phyloP scores from a whole-genome alignment of 2,888 invertebrate genomes.

The Euclidia mi region DNA sequence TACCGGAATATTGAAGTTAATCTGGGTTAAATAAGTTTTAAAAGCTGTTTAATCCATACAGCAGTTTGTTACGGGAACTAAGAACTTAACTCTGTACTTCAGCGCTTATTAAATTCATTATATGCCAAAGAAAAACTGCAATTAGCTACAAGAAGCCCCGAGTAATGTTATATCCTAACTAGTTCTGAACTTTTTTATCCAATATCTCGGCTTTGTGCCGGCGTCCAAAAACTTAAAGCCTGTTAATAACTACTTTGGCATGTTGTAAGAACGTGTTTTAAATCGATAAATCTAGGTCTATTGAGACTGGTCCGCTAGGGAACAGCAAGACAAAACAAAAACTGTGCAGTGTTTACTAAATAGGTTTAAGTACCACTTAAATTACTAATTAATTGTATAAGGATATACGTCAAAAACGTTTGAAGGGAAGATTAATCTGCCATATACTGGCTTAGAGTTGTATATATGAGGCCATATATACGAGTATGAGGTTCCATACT shows the following conservation, averaged over 20 bases:
- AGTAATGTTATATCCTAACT: constrained; percentile 57
- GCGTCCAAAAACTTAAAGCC: constrained; percentile 25
- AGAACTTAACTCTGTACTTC: constrained; percentile 55
- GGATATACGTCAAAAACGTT: no score
- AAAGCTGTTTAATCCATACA: constrained; percentile 60
- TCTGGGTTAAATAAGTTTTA: constrained; percentile 60
- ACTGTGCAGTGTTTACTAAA: no score
- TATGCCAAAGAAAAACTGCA: constrained; percentile 62
- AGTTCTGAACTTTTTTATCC: constrained; percentile 45
- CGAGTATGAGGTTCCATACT: no score
- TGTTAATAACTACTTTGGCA: constrained; percentile 37
- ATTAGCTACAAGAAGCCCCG: constrained; percentile 60
- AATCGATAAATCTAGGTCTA: neutral
- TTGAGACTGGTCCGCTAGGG: neutral
- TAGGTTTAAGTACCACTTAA: no score
- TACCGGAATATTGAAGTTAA: constrained; percentile 55
- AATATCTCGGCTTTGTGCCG: constrained; percentile 36
- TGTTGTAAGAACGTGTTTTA: neutral
- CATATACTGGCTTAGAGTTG: no score
- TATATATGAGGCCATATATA: no score
- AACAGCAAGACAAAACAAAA: no score
- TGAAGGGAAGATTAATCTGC: no score
- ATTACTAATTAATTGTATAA: no score
- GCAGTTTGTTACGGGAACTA: constrained; percentile 57
- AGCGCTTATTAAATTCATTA: constrained; percentile 69